Evolutionary conservation across 1,140 invertebrate genomes (phyloP), one percentile per base, ranked within the genome.

Genomic region (Batillaria attramentaria): DNA sequence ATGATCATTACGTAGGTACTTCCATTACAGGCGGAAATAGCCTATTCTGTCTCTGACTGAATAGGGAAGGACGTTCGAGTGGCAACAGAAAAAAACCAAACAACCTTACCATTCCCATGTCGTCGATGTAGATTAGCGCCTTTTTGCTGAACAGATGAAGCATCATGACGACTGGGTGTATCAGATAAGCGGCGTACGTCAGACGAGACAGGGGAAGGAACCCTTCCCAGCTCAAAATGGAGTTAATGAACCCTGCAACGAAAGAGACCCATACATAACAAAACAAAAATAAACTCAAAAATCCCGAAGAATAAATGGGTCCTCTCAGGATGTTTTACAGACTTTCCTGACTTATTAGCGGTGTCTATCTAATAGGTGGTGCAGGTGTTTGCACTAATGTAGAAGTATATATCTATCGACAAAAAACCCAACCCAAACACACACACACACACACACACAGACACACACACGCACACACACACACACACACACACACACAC

Each of bases 181-280:
- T 93, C 37, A 98, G 93, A 89, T 98, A 98, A 13, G 96, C 95
- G 88, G 95, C 95, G 90, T 97, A 98, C 1, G 96, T 97, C 46
- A 98, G 93, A 72, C 96, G 93, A 82, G 95, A 96, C n/a, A 98
- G 91, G 0, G 97, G 96, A 82, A 96, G 93, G 57, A 96, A 93
- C 0, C 95, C 93, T 54, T 93, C 93, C 89, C 95, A 95, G 0
- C 95, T 96, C 31, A 98, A 92, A 33, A 97, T 90, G 0, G 92
- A 93, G 73, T 94, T 93, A 33, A 96, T 94, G 41, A 92, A 87
- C 80, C 93, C 94, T 95, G 84, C 3, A 87, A 13, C 13, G 24
- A 50, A 50, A 13, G 24, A 50, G 24, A 13, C 13, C 13, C 13
- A 13, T 13, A 50, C 13, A 50, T 50, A 50, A 50, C 13, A 50